Conservation (phyloP, 2,888 invertebrate species). For the Nebria salina region DNA sequence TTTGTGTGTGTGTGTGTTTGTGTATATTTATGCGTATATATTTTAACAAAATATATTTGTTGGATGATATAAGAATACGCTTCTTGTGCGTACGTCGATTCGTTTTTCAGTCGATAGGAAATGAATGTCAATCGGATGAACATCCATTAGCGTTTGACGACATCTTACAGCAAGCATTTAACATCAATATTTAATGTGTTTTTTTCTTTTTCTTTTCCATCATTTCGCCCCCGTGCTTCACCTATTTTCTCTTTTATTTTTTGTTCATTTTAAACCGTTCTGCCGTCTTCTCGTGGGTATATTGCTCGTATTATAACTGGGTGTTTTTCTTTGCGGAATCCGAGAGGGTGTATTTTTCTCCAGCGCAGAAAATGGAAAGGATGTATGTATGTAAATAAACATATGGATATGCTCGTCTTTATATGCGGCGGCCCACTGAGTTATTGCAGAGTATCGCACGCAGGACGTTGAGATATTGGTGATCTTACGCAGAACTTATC, state of each 20-base stretch:
- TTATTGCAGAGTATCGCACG: slow-evolving; percentile 59
- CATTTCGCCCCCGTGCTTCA: neutral
- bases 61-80: no score
- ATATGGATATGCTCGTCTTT: slow-evolving; percentile 29
- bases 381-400: slow-evolving; percentile 49
- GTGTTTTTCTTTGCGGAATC: slow-evolving; percentile 33
- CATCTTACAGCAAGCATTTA: neutral
- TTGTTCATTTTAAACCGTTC: neutral
- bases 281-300: neutral
- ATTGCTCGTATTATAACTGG: neutral
- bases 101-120: neutral
- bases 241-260: neutral
- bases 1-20: no score
- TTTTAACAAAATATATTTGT: no score
- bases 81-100: no score
- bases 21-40: no score
- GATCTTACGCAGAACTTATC: slow-evolving; percentile 63
- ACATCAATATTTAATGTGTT: neutral
- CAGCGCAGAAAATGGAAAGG: slow-evolving; percentile 44
- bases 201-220: neutral
- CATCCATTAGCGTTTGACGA: neutral
- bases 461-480: slow-evolving; percentile 62
- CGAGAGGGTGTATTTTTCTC: slow-evolving; percentile 63
- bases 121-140: neutral
- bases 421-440: slow-evolving; percentile 54